Evolutionary conservation across 2,888 invertebrate species (phyloP), one percentile per base, ranked within the genome.

Genomic region (Pseudococcus viburni): DNA sequence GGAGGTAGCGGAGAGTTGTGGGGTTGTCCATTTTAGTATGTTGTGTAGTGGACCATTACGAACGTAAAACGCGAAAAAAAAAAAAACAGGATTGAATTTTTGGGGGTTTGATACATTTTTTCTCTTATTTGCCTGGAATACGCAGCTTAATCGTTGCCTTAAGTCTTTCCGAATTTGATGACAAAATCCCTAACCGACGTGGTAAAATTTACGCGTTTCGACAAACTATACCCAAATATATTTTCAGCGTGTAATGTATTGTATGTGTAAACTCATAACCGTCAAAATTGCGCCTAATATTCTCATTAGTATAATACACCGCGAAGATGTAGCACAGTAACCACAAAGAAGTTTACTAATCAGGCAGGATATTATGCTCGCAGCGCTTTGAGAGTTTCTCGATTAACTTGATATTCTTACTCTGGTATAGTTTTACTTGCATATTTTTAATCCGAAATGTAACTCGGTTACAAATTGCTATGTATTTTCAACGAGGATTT

Each of bases 251-350:
- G 68, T 26, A 68, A 26, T 68, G n/a, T 59, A 42, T 42, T 9
- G n/a, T 59, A 15, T n/a, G n/a, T 59, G n/a, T 59, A 59, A 26
- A 22, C 26, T 68, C 11, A 12, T 11, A 68, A 26, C 68, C 68
- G 68, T 68, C 68, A 68, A 68, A 68, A 68, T 26, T 68, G 6
- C 6, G 73, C 73, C 33, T 73, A 73, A 73, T 73, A 17, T 73
- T 33, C 73, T 33, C 33, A 73, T 73, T 73, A 73, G 33, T 7
- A 73, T 73, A 73, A 73, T 73, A 73, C 42, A 42, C 73, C 73
- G 17, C 39, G 17, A 33, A 73, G 73, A 73, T 73, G 33, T 73
- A 73, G 11, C 64, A 11, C 73, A 33, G 0, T 33, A 73, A 73
- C 33, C 73, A 7, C 73, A 73, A 33, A 17, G 73, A 73, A 73